These are phyloP conservation scores for Fistularia tabacaria DNA, from an alignment of 2,797 vertebrate species.

Conservation along the genomic window DNA sequence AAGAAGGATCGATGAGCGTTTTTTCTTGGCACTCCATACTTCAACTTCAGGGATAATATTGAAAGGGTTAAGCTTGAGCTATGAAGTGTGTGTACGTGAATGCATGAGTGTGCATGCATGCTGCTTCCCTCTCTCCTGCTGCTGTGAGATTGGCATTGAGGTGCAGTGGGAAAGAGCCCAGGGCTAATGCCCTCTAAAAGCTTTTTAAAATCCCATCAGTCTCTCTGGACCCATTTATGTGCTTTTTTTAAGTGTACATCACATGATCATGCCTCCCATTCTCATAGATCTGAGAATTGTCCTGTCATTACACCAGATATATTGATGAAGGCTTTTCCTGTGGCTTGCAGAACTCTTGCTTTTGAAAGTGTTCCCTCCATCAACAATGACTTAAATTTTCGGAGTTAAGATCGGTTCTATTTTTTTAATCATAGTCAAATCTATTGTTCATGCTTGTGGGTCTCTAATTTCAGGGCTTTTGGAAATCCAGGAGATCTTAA, in stretches of 20 bases:
- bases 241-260: slow-evolving; percentile 70
- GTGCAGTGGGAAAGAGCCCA: slow-evolving; percentile 72
- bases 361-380: slow-evolving; percentile 13
- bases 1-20: slow-evolving; percentile 60
- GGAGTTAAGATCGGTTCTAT: too few relatives aligned
- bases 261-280: slow-evolving; percentile 55
- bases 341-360: slow-evolving; percentile 17
- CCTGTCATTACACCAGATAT: slow-evolving; percentile 33
- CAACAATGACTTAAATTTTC: too few relatives aligned
- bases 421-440: neutral
- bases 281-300: slow-evolving; percentile 53
- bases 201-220: slow-evolving; percentile 80
- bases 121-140: slow-evolving; percentile 55
- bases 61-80: slow-evolving; percentile 76
- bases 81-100: slow-evolving; percentile 55
- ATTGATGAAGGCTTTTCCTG: slow-evolving; percentile 14
- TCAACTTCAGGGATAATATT: slow-evolving; percentile 70
- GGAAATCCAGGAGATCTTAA: too few relatives aligned
- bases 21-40: slow-evolving; percentile 61
- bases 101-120: slow-evolving; percentile 20
- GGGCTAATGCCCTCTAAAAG: slow-evolving; percentile 79
- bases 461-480: too few relatives aligned
- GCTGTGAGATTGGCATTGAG: slow-evolving; percentile 71
- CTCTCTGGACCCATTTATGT: slow-evolving; percentile 70
- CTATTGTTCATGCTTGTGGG: neutral